Base-by-base conservation (phyloP, 2,113 vertebrate genomes). In the Eolophus roseicapilla region DNA sequence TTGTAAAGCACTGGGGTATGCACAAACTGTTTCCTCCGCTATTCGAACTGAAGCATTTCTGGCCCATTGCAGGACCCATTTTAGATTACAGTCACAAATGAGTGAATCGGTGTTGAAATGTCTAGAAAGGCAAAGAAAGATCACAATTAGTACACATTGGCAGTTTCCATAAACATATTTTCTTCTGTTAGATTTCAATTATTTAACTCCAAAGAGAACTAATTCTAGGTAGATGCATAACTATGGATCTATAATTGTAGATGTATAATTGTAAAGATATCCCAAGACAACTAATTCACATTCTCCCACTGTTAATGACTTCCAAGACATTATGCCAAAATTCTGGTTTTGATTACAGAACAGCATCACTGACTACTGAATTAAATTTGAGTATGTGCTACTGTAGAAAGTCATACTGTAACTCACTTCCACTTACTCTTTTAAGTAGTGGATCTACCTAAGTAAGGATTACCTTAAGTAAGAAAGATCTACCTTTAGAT, bases 41-140 rank as follows among this genome's bases (percentile, higher is more conserved):
- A 99, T 98, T 60, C 98, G 98, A 83, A 99, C 98, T 0, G 98
- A 98, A 78, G 97, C 96, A 29, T 96, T 97, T 64, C 96, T 98
- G 67, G 98, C 97, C 99, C 99, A 99, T 18, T 97, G 93, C 87
- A 98, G 96, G 80, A 99, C 90, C 99, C 99, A 99, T 79, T 96
- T 98, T 43, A 99, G 97, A 97, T 99, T 99, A 90, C 99, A 99
- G 97, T 99, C 99, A 96, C 99, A 99, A 93, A 98, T 99, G 84
- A 99, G 97, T 15, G 98, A 98, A 89, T 99, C 99, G 0, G 98
- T 98, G 91, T 97, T 97, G 94, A 99, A 98, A 94, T 98, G 98
- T 80, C 99, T 99, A 86, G 65, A 91, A 95, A 96, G 33, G 88
- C 59, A 89, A 95, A 92, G 60, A 90, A 70, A 52, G 10, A 85